Conservation (phyloP, 2,113 vertebrate species). For the Peromyscus californicus region DNA sequence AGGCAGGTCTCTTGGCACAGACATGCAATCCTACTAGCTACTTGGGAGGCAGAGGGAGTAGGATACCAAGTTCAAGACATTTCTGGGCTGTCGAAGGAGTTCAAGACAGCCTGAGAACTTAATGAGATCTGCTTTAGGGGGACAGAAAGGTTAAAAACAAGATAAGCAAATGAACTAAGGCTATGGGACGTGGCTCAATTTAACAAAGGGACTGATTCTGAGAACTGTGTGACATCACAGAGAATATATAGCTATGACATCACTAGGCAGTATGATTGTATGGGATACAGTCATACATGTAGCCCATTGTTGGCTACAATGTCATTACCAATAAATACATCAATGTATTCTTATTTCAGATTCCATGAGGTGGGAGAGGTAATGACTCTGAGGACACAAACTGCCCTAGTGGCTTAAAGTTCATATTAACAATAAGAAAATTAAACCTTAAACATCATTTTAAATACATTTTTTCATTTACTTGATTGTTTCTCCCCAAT, state of each 20-base stretch:
- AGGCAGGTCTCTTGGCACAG: not conserved
- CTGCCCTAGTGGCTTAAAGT: not conserved
- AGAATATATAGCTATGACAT: not conserved
- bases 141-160: too few relatives aligned
- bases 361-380: not conserved
- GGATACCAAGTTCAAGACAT: too few relatives aligned
- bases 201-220: not conserved
- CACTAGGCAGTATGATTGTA: not conserved
- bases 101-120: not conserved
- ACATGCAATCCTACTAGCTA: not conserved
- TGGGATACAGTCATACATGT: too few relatives aligned
- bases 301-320: not conserved
- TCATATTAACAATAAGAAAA: conserved; percentile 32
- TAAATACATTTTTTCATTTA: not conserved
- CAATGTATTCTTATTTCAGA: conserved; percentile 47
- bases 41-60: not conserved
- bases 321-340: not conserved
- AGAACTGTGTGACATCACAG: not conserved
- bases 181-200: not conserved
- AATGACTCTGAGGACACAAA: not conserved
- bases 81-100: not conserved
- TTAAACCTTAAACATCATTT: not conserved
- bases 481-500: not conserved
- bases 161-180: not conserved
- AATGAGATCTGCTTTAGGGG: not conserved